Percentiles rank a stretch among this genome's conserved stretches.
Conservation (phyloP, 2,797 vertebrate species). For the Anguilla anguilla region DNA sequence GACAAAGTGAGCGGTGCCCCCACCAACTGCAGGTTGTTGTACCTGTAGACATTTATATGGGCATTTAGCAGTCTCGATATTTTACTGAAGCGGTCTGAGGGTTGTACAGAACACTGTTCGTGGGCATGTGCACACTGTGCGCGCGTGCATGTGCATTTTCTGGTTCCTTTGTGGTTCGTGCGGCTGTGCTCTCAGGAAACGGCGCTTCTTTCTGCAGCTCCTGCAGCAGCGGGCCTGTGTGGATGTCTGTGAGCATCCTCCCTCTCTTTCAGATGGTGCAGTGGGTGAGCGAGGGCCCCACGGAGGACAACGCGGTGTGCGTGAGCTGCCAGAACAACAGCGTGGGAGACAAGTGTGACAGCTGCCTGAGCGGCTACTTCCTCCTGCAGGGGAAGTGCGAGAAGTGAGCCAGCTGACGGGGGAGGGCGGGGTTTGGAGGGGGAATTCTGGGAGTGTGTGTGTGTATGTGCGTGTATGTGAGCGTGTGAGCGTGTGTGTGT, state of each 20-base stretch:
- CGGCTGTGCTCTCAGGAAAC: neutral
- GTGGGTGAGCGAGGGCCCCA: slow-evolving; percentile 84
- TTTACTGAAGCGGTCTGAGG: too few species aligned
- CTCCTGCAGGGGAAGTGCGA: slow-evolving; percentile 87
- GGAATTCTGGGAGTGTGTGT: neutral
- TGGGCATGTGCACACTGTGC: neutral
- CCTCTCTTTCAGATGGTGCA: slow-evolving; percentile 70
- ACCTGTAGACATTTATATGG: too few species aligned
- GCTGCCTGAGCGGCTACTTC: slow-evolving; percentile 87
- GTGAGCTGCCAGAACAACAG: slow-evolving; percentile 92
- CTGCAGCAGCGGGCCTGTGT: neutral
- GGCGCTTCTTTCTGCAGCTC: neutral
- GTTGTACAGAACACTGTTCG: neutral
- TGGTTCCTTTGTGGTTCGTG: neutral
- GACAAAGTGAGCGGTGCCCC: slow-evolving; percentile 60
- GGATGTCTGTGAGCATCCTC: neutral
- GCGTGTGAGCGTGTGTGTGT: neutral
- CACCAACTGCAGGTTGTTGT: too few species aligned
- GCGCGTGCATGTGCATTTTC: neutral
- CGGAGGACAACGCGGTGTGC: slow-evolving; percentile 84
- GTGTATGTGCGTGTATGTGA: neutral
- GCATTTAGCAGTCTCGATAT: too few species aligned
- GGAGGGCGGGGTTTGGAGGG: neutral
- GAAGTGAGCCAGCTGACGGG: slow-evolving; percentile 73
- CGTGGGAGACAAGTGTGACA: slow-evolving; percentile 87